Evolutionary conservation across 2,888 invertebrate genomes (phyloP).

Genomic region (Agonopterix arenella): DNA sequence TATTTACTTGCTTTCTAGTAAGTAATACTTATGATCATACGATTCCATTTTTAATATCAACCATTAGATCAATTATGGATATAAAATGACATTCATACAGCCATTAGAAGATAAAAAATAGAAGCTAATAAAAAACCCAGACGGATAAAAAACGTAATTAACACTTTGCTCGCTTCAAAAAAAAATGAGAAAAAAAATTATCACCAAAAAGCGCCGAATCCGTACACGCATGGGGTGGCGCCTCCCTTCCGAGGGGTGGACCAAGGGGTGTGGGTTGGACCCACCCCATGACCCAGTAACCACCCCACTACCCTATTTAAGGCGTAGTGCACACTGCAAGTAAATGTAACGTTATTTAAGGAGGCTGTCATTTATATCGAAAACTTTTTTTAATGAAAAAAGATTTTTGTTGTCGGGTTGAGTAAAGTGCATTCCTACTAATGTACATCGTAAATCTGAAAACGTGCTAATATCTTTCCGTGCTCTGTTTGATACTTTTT

Average conservation of each 20-base stretch:
- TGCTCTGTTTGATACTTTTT: too few relatives aligned
- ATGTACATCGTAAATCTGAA: too few relatives aligned
- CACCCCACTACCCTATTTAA: conserved; percentile 34
- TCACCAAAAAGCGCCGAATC: conserved; percentile 15
- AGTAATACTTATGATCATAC: too few relatives aligned
- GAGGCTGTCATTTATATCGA: not conserved
- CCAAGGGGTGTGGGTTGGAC: not conserved
- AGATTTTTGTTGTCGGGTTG: not conserved
- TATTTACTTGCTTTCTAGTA: too few relatives aligned
- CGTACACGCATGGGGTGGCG: conserved; percentile 33
- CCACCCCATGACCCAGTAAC: conserved; percentile 50
- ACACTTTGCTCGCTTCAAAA: not conserved
- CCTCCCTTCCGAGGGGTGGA: conserved; percentile 30
- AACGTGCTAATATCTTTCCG: too few relatives aligned
- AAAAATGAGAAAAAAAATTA: not conserved
- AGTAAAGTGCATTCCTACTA: too few relatives aligned
- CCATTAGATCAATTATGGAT: too few relatives aligned
- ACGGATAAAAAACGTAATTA: conserved; percentile 5
- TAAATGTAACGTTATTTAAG: not conserved
- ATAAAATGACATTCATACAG: too few relatives aligned
- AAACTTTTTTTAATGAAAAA: not conserved
- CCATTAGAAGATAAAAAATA: too few relatives aligned
- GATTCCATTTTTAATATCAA: too few relatives aligned
- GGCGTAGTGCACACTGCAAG: conserved; percentile 14
- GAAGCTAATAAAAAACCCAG: not conserved